Evolutionary conservation across 1,140 invertebrate species (phyloP).

Genomic region (Hypsibius dujardini): DNA sequence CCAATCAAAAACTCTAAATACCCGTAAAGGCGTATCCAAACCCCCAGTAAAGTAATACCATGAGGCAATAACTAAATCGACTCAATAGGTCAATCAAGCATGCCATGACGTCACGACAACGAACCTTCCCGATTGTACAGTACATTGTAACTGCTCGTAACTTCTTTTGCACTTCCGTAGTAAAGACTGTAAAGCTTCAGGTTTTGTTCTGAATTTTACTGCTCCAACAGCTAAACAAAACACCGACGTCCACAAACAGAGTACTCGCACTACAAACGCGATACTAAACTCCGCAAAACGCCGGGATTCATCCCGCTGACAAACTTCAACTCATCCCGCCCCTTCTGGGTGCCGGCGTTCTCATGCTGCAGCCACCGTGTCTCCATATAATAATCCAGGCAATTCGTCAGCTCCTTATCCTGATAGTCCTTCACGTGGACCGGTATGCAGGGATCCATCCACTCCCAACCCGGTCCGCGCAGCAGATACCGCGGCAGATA

Average conservation of each 20-base stretch:
- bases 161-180: no score
- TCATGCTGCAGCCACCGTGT: conserved; percentile 54
- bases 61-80: no score
- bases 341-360: conserved; percentile 39
- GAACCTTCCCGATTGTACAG: no score
- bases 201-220: no score
- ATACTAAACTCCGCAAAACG: background rate
- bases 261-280: background rate
- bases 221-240: no score
- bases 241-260: background rate
- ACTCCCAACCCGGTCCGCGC: conserved; percentile 58
- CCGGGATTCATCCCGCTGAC: conserved; percentile 54
- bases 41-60: no score
- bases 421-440: conserved; percentile 51
- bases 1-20: no score
- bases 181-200: no score
- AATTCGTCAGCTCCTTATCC: conserved; percentile 53
- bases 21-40: no score
- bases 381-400: conserved; percentile 66
- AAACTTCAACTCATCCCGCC: conserved; percentile 52
- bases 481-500: conserved; percentile 44
- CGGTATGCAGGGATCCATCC: conserved; percentile 73
- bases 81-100: no score
- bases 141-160: no score
- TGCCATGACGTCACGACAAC: no score